These are phyloP conservation scores for Rugalucina vietnamica DNA, from an alignment of 2,888 invertebrate genomes.

Conservation along the genomic window DNA sequence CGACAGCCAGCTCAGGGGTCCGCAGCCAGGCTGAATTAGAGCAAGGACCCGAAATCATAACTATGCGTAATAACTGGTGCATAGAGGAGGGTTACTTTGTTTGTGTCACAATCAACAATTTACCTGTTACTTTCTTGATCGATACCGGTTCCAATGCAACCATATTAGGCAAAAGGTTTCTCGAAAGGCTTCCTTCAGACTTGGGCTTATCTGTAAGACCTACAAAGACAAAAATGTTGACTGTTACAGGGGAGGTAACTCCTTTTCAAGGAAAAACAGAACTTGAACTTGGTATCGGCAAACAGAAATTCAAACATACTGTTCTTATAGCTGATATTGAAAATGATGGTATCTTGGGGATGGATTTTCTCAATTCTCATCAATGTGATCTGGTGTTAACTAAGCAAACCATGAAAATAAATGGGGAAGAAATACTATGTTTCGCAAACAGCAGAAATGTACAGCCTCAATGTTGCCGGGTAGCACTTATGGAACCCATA, in stretches of 20 bases:
- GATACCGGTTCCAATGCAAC: conserved; percentile 35
- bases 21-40: conserved; percentile 28
- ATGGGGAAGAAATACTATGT: not conserved
- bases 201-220: not conserved
- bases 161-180: conserved; percentile 11
- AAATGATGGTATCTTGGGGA: not conserved
- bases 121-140: conserved; percentile 24
- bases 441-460: not conserved
- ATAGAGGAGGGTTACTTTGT: conserved; percentile 25
- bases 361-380: not conserved
- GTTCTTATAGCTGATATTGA: not conserved
- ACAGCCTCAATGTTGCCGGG: not conserved
- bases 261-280: conserved; percentile 38
- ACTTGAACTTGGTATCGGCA: conserved; percentile 6
- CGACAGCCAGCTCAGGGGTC: conserved; percentile 15
- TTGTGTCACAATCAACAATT: not conserved
- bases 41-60: not conserved
- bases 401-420: not conserved
- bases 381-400: not conserved
- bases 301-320: conserved; percentile 15
- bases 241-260: conserved; percentile 40
- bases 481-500: not conserved
- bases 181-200: not conserved
- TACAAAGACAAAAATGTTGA: conserved; percentile 8
- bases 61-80: not conserved